Evolutionary conservation across 2,888 invertebrate genomes (phyloP), one percentile per base, ranked within the genome.

Genomic region (Epirrhoe alternata): DNA sequence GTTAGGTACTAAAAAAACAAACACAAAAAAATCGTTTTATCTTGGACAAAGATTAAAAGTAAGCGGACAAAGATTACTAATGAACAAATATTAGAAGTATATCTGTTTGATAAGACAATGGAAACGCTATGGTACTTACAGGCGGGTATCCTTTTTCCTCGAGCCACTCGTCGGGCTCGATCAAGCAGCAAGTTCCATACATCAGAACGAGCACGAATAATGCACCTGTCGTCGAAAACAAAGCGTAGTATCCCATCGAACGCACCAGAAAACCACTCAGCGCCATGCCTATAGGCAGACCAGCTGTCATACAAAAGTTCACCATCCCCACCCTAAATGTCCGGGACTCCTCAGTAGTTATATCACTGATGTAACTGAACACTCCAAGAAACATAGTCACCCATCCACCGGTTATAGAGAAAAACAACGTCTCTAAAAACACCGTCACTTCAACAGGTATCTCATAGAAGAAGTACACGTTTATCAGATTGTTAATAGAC

Each of bases 181-280:
- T 94, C 70, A 97, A 93, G 61, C 94, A 94, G 66, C 95, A 94
- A 52, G 95, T 90, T 0, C 97, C 97, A 75, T 97, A 97, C 49
- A 95, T 79, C 59, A 97, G 94, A 49, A 96, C 95, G 51, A 97
- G 77, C 6, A 95, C 75, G 55, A 94, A 90, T 75, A 92, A 70
- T 0, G 74, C 74, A 3, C 85, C 77, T 0, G 92, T 92, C 77
- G 87, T 84, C 0, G 87, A 78, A 69, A 94, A 94, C 64, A 93
- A 84, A 47, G 89, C 91, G 68, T 93, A 94, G 70, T 92, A 94
- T 0, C 94, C 94, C 79, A 92, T 78, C 42, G 74, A 84, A 62
- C 85, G 81, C 30, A 92, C 71, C 51, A 95, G 76, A 8, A 93
- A 81, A 0, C 95, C 95, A 69, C 94, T 94, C 55, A 94, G 66